Evolutionary conservation across 2,888 invertebrate species (phyloP).

Genomic region (Drosophila nigricruria): DNA sequence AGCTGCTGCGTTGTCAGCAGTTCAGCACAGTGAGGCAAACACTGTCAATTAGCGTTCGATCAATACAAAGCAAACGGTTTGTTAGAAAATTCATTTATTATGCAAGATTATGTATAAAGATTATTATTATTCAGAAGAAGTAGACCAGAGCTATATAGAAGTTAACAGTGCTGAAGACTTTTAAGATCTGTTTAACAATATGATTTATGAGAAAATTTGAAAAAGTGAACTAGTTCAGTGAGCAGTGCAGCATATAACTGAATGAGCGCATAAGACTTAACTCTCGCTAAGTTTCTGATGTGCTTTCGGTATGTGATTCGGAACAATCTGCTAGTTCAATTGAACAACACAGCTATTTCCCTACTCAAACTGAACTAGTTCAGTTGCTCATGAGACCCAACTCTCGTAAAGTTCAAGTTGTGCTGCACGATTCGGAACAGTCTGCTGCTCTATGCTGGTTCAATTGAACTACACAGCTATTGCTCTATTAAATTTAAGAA

Average conservation of each 20-base stretch:
- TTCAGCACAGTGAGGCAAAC: conserved; percentile 36
- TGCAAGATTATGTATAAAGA: neutral
- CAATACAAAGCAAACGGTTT: neutral
- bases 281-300: neutral
- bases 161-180: neutral
- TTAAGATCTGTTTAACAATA: neutral
- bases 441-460: too few relatives aligned
- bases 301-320: neutral
- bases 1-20: conserved; percentile 54
- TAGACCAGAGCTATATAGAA: neutral
- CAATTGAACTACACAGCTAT: too few relatives aligned
- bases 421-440: neutral
- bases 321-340: too few relatives aligned
- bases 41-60: neutral
- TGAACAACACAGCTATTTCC: too few relatives aligned
- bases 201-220: too few relatives aligned
- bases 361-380: too few relatives aligned
- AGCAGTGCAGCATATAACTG: neutral
- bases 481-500: too few relatives aligned
- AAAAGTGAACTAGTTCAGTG: neutral
- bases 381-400: neutral
- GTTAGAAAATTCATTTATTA: neutral
- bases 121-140: neutral
- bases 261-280: neutral
- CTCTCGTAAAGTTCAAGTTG: neutral